Conservation (phyloP, 2,113 vertebrate genomes). For the Penelope pileata region DNA sequence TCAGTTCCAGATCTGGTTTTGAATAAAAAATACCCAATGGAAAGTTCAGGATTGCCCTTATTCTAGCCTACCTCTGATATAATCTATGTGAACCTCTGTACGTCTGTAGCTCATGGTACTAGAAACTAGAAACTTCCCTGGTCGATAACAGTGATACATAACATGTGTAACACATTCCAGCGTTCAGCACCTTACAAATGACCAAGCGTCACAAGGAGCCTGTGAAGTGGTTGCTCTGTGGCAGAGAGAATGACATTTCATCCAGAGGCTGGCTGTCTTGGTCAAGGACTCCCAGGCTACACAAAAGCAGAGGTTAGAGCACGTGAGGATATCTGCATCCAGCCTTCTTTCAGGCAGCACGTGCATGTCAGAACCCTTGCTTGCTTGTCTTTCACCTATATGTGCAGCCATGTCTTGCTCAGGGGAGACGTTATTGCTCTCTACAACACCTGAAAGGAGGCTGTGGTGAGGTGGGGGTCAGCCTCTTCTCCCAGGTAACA, state of each 20-base stretch:
- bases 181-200: background rate
- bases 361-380: background rate
- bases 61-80: background rate
- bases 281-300: background rate
- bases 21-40: background rate
- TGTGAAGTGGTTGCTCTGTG: background rate
- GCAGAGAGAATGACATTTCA: background rate
- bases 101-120: background rate
- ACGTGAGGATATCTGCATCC: background rate
- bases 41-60: constrained; percentile 16
- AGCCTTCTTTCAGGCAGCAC: background rate
- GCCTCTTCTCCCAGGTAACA: no score
- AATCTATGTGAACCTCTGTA: background rate
- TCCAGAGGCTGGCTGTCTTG: background rate
- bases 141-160: background rate
- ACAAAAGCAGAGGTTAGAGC: background rate
- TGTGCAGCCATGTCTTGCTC: no score
- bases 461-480: no score
- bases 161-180: constrained; percentile 16
- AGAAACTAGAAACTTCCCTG: constrained; percentile 14
- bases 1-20: constrained; percentile 34
- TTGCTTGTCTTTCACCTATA: background rate
- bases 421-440: no score
- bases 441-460: no score
- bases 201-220: background rate